phyloP scores from a whole-genome alignment of 2,888 invertebrate genomes.

The Marronus borbonicus region DNA sequence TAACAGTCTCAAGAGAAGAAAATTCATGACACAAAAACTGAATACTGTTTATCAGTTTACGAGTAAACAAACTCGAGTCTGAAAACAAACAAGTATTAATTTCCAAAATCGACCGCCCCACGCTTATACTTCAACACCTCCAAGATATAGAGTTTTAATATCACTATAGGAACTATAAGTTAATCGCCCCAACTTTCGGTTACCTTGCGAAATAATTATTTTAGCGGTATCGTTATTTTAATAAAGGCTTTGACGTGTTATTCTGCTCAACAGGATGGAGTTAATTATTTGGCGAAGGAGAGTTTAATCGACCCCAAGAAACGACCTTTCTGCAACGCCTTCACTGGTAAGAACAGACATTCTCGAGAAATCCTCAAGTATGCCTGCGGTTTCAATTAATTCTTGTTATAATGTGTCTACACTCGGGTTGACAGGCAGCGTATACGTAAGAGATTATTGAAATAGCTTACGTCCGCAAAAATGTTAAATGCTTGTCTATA shows the following conservation, averaged over 20 bases:
- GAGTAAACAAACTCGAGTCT: too few relatives aligned
- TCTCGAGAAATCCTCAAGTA: slow-evolving; percentile 39
- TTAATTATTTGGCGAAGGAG: slow-evolving; percentile 56
- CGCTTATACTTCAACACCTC: neutral
- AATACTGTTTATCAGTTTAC: too few relatives aligned
- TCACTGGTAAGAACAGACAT: slow-evolving; percentile 78
- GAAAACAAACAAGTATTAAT: too few relatives aligned
- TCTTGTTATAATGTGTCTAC: slow-evolving; percentile 37
- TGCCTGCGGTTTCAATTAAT: slow-evolving; percentile 45
- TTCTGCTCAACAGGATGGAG: slow-evolving; percentile 54
- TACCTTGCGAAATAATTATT: slow-evolving; percentile 36
- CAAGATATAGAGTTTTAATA: too few relatives aligned
- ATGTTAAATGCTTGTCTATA: slow-evolving; percentile 10
- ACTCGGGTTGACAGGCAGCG: slow-evolving; percentile 28
- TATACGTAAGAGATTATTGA: slow-evolving; percentile 29
- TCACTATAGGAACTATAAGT: too few relatives aligned
- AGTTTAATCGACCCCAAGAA: slow-evolving; percentile 76
- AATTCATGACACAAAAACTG: too few relatives aligned
- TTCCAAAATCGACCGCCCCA: too few relatives aligned
- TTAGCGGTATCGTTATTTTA: slow-evolving; percentile 31
- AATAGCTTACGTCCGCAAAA: slow-evolving; percentile 27
- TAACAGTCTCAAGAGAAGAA: too few relatives aligned
- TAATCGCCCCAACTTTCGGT: too few relatives aligned
- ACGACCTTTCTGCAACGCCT: slow-evolving; percentile 91
- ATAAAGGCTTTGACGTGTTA: slow-evolving; percentile 41